Percentiles rank a stretch among this genome's conserved stretches.
Conservation (phyloP, 2,113 vertebrate genomes). For the Tretioscincus oriximinensis region DNA sequence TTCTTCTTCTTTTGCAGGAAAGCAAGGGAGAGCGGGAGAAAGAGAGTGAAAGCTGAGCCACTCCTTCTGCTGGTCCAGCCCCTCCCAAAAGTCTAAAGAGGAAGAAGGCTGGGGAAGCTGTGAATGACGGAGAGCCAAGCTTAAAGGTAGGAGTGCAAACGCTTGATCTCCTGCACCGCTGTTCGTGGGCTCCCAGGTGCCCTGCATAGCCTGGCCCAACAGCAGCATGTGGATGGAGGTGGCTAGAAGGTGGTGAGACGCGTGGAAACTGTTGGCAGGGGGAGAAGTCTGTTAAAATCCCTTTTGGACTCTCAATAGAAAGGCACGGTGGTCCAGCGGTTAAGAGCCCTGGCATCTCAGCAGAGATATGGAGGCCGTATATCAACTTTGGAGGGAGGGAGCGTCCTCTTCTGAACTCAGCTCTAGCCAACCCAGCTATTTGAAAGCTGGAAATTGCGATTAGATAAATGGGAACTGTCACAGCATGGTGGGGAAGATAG, state of each 20-base stretch:
- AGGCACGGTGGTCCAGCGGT: too few relatives aligned
- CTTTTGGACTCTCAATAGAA: not conserved
- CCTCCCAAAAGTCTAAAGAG: not conserved
- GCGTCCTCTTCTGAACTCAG: too few relatives aligned
- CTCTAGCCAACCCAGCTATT: too few relatives aligned
- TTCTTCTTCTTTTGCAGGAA: not conserved
- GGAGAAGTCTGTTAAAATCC: not conserved
- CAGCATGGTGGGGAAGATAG: too few relatives aligned
- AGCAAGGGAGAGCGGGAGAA: not conserved
- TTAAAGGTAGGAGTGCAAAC: not conserved
- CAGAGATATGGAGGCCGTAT: too few relatives aligned
- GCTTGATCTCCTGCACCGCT: fast-evolving
- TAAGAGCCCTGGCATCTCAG: too few relatives aligned
- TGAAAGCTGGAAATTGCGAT: too few relatives aligned
- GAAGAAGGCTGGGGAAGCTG: not conserved
- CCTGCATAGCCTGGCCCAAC: not conserved
- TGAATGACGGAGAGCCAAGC: not conserved
- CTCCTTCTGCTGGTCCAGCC: not conserved
- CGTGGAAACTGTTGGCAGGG: not conserved
- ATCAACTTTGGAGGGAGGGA: too few relatives aligned
- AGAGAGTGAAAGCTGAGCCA: not conserved
- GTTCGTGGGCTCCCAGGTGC: not conserved
- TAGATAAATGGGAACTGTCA: too few relatives aligned
- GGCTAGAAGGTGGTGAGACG: not conserved
- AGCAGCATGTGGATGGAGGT: not conserved